Evolutionary conservation across 1,140 invertebrate genomes (phyloP), one percentile per base, ranked within the genome.

Genomic region (Leptopilina clavipes): DNA sequence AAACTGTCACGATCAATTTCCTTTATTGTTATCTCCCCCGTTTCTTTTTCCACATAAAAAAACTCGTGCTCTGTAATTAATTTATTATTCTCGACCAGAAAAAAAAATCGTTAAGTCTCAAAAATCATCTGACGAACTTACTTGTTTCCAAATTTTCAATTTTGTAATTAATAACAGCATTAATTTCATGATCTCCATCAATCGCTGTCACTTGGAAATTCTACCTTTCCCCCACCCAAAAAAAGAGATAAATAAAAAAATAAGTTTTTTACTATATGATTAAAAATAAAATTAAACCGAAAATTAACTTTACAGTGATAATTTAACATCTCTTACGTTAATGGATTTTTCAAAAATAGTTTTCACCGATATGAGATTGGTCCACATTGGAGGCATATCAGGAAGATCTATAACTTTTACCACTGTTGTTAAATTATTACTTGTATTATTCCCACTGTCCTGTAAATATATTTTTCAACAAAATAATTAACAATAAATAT

Each of bases 141-240:
- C 80, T 48, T 76, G 78, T 73, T 48, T 83, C 76, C 45, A 75
- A 25, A 71, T 74, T 73, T 71, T 76, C 70, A 1, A 92, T 77
- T 45, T 74, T 85, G 78, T 93, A 93, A 72, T 89, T 78, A 52
- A 93, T 92, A 22, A 83, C 80, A 74, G 86, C 89, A 76, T 92
- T 86, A 43, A 93, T 91, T 37, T 88, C 89, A 1, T 90, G 91
- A 79, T 93, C 92, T 11, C 91, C 92, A 76, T 93, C 92, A n/a
- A 92, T 90, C 1, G 92, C 92, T 43, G 80, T 80, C 0, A 92
- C 88, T 74, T 25, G 7, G 89, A 91, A 74, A 79, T 79, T 80
- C 81, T 86, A n/a, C n/a, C n/a, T n/a, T n/a, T n/a, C n/a, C n/a
- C n/a, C n/a, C n/a, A n/a, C n/a, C n/a, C n/a, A 25, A 40, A n/a